Conservation (phyloP, 1,140 invertebrate genomes). For the Pseudobourletiella spinata region DNA sequence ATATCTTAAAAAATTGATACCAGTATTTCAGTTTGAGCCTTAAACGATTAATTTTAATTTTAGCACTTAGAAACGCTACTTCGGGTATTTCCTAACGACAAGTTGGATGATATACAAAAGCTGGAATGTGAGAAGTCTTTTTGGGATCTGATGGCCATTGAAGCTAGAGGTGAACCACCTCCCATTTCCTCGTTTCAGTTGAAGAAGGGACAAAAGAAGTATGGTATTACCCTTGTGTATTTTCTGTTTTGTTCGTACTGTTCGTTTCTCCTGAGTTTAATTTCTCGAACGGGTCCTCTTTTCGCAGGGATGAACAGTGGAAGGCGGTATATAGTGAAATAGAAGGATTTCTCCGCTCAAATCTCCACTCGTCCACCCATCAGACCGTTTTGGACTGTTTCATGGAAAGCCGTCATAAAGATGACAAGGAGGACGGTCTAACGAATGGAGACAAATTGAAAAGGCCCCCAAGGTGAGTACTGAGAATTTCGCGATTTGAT, state of each 20-base stretch:
- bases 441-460: slow-evolving; percentile 6
- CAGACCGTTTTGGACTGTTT: slow-evolving; percentile 71
- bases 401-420: slow-evolving; percentile 61
- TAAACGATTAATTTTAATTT: slow-evolving; percentile 30
- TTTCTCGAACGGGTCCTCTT: background rate
- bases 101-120: slow-evolving; percentile 72
- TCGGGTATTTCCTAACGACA: slow-evolving; percentile 68
- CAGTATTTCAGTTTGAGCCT: background rate
- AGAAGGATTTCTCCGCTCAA: slow-evolving; percentile 69
- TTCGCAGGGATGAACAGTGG: slow-evolving; percentile 75
- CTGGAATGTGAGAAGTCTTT: slow-evolving; percentile 81
- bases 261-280: background rate
- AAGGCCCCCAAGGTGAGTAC: slow-evolving; percentile 15
- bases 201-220: slow-evolving; percentile 45
- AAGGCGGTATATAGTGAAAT: slow-evolving; percentile 79
- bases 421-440: slow-evolving; percentile 38
- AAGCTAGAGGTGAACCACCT: slow-evolving; percentile 38
- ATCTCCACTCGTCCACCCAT: slow-evolving; percentile 61
- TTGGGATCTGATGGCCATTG: slow-evolving; percentile 67
- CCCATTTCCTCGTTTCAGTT: slow-evolving; percentile 22
- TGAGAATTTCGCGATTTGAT: too few species aligned
- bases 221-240: background rate
- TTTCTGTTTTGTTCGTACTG: background rate
- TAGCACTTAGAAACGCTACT: slow-evolving; percentile 73
- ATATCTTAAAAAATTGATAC: background rate